These are phyloP conservation scores for Rhea pennata DNA, from an alignment of 2,113 vertebrate species.

Conservation along the genomic window DNA sequence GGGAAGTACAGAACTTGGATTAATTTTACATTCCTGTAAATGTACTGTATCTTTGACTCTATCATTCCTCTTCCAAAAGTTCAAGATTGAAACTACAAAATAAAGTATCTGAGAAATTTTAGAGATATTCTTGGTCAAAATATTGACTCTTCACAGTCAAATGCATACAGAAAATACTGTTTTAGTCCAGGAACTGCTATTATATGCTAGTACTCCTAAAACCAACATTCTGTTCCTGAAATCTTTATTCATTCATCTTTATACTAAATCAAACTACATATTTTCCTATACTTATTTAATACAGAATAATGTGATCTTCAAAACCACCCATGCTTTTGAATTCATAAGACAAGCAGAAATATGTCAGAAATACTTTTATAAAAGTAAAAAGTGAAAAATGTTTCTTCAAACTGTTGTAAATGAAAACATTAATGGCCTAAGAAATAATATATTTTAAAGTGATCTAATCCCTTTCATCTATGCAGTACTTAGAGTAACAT, in stretches of 20 bases:
- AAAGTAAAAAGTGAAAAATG: neutral
- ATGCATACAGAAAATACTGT: constrained; percentile 1
- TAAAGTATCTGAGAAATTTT: neutral
- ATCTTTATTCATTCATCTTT: neutral
- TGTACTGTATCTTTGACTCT: neutral
- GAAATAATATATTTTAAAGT: neutral
- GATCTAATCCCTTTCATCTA: neutral
- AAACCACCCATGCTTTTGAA: neutral
- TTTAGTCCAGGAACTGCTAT: neutral
- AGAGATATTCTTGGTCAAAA: neutral
- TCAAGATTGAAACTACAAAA: neutral
- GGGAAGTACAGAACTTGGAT: neutral
- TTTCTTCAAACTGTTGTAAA: neutral
- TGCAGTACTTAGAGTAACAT: neutral
- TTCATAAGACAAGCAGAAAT: neutral
- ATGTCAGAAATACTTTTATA: neutral
- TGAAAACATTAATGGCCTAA: neutral
- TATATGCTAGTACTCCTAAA: neutral
- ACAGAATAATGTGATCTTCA: neutral
- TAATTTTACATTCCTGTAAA: neutral
- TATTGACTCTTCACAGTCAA: neutral
- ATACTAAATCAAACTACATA: neutral
- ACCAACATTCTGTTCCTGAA: neutral
- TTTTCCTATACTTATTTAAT: neutral
- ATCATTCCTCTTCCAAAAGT: neutral